phyloP scores from a whole-genome alignment of 2,888 invertebrate species.

The Unio delphinus region DNA sequence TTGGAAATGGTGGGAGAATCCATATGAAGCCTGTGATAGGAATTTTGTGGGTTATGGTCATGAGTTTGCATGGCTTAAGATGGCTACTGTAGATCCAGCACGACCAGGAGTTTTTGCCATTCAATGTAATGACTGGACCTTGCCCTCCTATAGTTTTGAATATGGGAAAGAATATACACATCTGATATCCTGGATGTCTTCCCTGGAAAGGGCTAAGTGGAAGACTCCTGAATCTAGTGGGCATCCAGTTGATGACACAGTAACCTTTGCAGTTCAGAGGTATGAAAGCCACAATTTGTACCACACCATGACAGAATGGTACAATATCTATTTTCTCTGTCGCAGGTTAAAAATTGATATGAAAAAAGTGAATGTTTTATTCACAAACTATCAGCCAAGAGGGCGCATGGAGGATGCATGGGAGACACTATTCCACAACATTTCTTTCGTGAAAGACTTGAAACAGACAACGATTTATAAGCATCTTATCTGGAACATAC shows the following conservation, averaged over 20 bases:
- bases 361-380: slow-evolving; percentile 15
- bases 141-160: slow-evolving; percentile 16
- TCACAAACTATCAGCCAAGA: slow-evolving; percentile 27
- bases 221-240: too few species aligned
- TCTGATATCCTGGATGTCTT: slow-evolving; percentile 17
- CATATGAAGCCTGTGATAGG: slow-evolving; percentile 16
- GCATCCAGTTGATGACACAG: too few species aligned
- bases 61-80: slow-evolving; percentile 20
- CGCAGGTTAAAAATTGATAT: slow-evolving; percentile 20
- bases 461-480: slow-evolving; percentile 14
- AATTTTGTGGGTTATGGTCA: slow-evolving; percentile 25
- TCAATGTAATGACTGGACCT: slow-evolving; percentile 15
- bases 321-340: slow-evolving; percentile 24
- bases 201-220: not conserved
- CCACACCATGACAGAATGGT: slow-evolving; percentile 36
- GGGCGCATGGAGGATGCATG: slow-evolving; percentile 28
- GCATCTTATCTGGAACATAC: slow-evolving; percentile 27
- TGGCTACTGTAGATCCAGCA: slow-evolving; percentile 15
- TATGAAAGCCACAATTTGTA: slow-evolving; percentile 34
- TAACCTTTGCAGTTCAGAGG: slow-evolving; percentile 22
- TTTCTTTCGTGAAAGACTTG: slow-evolving; percentile 15
- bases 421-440: slow-evolving; percentile 23
- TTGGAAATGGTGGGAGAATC: slow-evolving; percentile 16
- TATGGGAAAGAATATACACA: slow-evolving; percentile 28
- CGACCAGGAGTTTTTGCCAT: slow-evolving; percentile 14